phyloP scores from a whole-genome alignment of 1,140 invertebrate species.

The Frieseomelitta varia region DNA sequence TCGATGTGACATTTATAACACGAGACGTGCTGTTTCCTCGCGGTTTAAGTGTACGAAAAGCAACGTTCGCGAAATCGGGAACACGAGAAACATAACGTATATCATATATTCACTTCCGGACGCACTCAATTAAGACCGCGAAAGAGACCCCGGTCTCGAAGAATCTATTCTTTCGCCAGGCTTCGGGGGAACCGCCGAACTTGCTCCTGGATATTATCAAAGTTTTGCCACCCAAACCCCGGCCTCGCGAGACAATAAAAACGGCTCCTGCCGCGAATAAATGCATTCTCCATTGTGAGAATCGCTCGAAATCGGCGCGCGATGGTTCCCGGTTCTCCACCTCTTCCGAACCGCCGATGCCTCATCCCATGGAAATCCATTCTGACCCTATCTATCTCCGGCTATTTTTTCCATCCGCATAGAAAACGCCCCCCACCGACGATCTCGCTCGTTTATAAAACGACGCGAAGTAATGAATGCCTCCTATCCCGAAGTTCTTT shows the following conservation, averaged over 20 bases:
- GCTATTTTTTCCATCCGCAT: constrained; percentile 24
- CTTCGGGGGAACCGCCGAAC: constrained; percentile 48
- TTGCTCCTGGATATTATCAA: constrained; percentile 72
- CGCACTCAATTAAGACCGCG: constrained; percentile 69
- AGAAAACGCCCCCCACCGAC: constrained; percentile 17
- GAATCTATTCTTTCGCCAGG: constrained; percentile 42
- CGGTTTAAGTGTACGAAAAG: background rate
- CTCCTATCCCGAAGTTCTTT: constrained; percentile 1
- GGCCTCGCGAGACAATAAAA: constrained; percentile 64
- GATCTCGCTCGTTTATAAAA: constrained; percentile 49
- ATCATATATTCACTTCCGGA: constrained; percentile 55
- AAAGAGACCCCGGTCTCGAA: background rate
- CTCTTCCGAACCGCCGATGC: background rate
- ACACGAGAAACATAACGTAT: constrained; percentile 32
- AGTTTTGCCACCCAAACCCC: constrained; percentile 61
- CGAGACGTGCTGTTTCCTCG: background rate
- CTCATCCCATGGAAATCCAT: constrained; percentile 43
- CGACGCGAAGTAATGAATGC: constrained; percentile 33
- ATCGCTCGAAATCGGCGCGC: constrained; percentile 43
- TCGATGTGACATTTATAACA: background rate
- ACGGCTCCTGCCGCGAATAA: constrained; percentile 63
- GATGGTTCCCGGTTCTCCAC: constrained; percentile 16
- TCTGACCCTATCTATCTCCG: constrained; percentile 42
- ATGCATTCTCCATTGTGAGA: constrained; percentile 66
- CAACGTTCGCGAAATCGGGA: background rate